Percentiles rank a stretch among this genome's conserved stretches.
Evolutionary conservation across 2,113 vertebrate species (phyloP).

Genomic region (Charadrius vociferus): DNA sequence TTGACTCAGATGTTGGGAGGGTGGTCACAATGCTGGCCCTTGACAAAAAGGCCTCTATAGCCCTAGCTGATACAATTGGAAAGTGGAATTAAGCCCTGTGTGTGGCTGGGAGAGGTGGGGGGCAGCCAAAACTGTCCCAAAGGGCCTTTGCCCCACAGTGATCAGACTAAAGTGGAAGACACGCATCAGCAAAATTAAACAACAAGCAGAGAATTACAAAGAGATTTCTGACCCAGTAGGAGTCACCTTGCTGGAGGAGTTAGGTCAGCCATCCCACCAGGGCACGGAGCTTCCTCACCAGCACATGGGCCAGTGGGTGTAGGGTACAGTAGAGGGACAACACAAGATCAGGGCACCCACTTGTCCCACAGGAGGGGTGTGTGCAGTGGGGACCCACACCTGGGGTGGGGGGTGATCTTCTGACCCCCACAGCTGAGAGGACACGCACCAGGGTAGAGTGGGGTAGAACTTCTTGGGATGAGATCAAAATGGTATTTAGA

Average conservation of each 20-base stretch:
- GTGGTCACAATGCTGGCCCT: background rate
- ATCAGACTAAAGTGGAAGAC: background rate
- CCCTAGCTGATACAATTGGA: background rate
- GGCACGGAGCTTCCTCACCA: background rate
- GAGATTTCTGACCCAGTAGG: background rate
- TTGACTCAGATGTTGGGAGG: rapidly evolving
- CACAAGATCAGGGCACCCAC: background rate
- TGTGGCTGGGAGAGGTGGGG: background rate
- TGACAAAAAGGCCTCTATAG: background rate
- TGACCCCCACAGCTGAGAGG: background rate
- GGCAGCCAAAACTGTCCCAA: background rate
- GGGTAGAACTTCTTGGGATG: background rate
- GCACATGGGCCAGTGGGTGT: background rate
- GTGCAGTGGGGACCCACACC: background rate
- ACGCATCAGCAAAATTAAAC: background rate
- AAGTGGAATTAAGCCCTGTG: background rate
- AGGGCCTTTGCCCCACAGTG: background rate
- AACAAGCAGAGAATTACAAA: background rate
- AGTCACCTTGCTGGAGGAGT: background rate
- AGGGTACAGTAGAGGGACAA: too few relatives aligned
- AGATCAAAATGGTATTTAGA: background rate
- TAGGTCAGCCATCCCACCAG: rapidly evolving
- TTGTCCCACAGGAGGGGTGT: rapidly evolving
- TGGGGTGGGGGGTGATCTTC: background rate
- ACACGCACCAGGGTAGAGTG: rapidly evolving